Conservation (phyloP, 2,888 invertebrate species). For the Plemyria rubiginata region DNA sequence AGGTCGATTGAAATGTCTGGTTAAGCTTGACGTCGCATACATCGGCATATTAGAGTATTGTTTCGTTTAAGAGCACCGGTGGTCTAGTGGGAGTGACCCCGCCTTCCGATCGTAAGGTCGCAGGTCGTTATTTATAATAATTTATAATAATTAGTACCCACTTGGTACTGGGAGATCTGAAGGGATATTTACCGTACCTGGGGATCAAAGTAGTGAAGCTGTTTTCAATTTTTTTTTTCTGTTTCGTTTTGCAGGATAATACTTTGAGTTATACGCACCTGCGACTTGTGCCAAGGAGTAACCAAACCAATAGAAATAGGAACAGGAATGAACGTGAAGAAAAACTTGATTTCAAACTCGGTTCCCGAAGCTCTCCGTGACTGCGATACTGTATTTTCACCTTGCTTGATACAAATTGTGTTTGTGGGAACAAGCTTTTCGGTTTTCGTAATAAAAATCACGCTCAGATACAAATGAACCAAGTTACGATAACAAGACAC, state of each 20-base stretch:
- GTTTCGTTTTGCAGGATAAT: constrained; percentile 43
- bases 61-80: no score
- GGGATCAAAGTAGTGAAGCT: no score
- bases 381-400: constrained; percentile 25
- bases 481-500: constrained; percentile 12
- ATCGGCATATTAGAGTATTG: constrained; percentile 53
- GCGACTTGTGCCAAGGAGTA: constrained; percentile 40
- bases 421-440: no score
- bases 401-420: constrained; percentile 12
- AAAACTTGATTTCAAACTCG: no score
- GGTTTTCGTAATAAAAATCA: constrained; percentile 8
- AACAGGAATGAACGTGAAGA: constrained; percentile 44
- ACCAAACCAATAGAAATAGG: constrained; percentile 41
- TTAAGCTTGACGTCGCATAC: constrained; percentile 54
- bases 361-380: constrained; percentile 21
- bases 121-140: no score
- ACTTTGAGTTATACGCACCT: constrained; percentile 45
- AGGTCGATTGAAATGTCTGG: constrained; percentile 65
- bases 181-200: no score
- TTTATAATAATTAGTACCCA: no score
- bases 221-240: no score
- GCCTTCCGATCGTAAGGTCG: no score
- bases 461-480: constrained; percentile 2
- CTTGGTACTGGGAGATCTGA: no score
- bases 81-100: no score